Conservation (phyloP, 2,797 vertebrate genomes). For the Cynopterus sphinx region DNA sequence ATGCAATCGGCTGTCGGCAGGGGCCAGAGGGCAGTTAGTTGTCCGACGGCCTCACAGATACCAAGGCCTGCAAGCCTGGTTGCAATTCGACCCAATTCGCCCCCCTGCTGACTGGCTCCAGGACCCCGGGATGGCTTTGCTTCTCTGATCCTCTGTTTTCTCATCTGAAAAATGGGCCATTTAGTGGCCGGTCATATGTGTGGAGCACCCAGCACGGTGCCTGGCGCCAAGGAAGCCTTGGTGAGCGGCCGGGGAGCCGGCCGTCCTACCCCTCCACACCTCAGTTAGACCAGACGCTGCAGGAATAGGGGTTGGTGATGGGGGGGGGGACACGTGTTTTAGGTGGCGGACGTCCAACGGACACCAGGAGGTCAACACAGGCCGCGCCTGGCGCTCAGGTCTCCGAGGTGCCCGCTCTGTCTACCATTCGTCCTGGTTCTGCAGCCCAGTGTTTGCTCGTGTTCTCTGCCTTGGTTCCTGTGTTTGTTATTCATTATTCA, state of each 20-base stretch:
- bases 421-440: too few relatives aligned
- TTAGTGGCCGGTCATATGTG: background rate
- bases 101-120: background rate
- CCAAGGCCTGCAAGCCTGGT: background rate
- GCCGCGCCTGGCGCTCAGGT: background rate
- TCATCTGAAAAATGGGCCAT: background rate
- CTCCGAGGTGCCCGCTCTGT: background rate
- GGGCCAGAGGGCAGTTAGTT: too few relatives aligned
- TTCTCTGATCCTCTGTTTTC: background rate
- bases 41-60: background rate
- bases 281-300: background rate
- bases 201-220: too few relatives aligned
- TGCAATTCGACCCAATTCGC: rapidly evolving
- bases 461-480: too few relatives aligned
- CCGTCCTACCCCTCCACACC: rapidly evolving
- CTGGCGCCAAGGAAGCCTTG: background rate
- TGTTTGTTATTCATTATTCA: background rate
- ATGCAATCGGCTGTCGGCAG: background rate
- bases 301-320: background rate
- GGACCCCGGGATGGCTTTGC: background rate
- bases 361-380: background rate
- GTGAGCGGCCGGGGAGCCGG: too few relatives aligned
- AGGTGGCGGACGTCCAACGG: background rate
- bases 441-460: rapidly evolving
- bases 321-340: background rate